Evolutionary conservation across 2,797 vertebrate genomes (phyloP).

Genomic region (Tympanoctomys barrerae): DNA sequence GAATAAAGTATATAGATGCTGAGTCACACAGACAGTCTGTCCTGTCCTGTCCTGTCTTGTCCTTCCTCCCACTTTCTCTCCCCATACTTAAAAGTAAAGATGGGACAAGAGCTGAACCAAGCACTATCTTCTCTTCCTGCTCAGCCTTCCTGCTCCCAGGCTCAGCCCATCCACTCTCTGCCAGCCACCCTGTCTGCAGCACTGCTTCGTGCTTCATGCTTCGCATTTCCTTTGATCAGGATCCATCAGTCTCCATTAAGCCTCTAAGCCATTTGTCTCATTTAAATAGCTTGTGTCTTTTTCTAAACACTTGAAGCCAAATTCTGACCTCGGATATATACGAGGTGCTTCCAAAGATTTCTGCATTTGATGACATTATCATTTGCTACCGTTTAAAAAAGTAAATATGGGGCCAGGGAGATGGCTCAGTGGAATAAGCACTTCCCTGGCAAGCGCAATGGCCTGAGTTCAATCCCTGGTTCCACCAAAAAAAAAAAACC

Average conservation of each 20-base stretch:
- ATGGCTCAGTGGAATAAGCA: too few species aligned
- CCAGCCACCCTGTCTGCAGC: slow-evolving; percentile 46
- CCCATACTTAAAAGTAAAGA: neutral
- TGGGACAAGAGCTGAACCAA: neutral
- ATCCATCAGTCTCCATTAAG: slow-evolving; percentile 81
- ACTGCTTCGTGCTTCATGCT: neutral
- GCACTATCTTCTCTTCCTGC: slow-evolving; percentile 33
- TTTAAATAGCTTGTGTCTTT: slow-evolving; percentile 74
- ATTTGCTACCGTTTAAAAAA: slow-evolving; percentile 30
- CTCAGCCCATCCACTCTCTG: slow-evolving; percentile 63
- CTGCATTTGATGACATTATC: slow-evolving; percentile 45
- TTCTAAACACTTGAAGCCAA: slow-evolving; percentile 74
- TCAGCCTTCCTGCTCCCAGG: neutral
- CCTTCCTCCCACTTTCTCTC: neutral
- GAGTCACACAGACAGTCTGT: neutral
- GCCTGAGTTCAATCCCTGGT: too few species aligned
- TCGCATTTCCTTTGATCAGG: slow-evolving; percentile 64
- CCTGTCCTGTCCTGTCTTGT: neutral
- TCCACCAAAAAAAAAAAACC: too few species aligned
- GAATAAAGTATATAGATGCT: neutral
- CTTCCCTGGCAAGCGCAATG: too few species aligned
- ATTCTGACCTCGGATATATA: slow-evolving; percentile 73
- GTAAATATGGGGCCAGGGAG: neutral
- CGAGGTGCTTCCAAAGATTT: slow-evolving; percentile 71
- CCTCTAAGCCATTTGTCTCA: slow-evolving; percentile 75